Conservation (phyloP, 2,888 invertebrate species). For the Parnassius apollo region DNA sequence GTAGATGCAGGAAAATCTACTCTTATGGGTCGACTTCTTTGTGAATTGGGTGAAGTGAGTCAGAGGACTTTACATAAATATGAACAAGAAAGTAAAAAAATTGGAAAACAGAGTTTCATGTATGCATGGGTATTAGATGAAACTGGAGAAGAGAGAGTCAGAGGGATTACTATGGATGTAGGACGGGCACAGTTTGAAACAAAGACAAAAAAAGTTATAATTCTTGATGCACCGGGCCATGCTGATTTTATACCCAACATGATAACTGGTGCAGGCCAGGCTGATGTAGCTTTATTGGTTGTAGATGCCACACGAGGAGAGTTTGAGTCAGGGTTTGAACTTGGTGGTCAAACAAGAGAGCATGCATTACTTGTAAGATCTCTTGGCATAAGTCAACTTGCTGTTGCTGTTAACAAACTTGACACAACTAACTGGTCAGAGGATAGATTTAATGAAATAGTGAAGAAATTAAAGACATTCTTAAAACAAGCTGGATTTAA, state of each 20-base stretch:
- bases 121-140: constrained; percentile 99
- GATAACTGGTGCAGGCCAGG: constrained; percentile 99
- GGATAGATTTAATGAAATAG: constrained; percentile 94
- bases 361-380: constrained; percentile 96
- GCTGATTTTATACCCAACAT: constrained; percentile 99
- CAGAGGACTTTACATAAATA: constrained; percentile 96
- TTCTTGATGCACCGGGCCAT: constrained; percentile 99
- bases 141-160: constrained; percentile 96
- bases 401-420: constrained; percentile 98
- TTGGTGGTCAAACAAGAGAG: constrained; percentile 98
- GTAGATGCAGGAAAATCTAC: constrained; percentile 99
- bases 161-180: constrained; percentile 99
- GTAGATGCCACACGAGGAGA: constrained; percentile 98
- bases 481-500: constrained; percentile 95
- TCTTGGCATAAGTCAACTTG: constrained; percentile 94
- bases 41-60: constrained; percentile 91
- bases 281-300: constrained; percentile 97
- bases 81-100: constrained; percentile 97
- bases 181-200: constrained; percentile 96
- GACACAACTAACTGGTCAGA: constrained; percentile 97
- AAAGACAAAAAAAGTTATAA: constrained; percentile 87
- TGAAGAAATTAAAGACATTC: constrained; percentile 88
- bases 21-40: constrained; percentile 97
- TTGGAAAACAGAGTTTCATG: constrained; percentile 98
- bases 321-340: constrained; percentile 99